A percentile compares a stretch with the other conserved stretches of the same genome.
These are phyloP conservation scores for Willowsia nigromaculata DNA, from an alignment of 2,888 invertebrate genomes.

Conservation along the genomic window DNA sequence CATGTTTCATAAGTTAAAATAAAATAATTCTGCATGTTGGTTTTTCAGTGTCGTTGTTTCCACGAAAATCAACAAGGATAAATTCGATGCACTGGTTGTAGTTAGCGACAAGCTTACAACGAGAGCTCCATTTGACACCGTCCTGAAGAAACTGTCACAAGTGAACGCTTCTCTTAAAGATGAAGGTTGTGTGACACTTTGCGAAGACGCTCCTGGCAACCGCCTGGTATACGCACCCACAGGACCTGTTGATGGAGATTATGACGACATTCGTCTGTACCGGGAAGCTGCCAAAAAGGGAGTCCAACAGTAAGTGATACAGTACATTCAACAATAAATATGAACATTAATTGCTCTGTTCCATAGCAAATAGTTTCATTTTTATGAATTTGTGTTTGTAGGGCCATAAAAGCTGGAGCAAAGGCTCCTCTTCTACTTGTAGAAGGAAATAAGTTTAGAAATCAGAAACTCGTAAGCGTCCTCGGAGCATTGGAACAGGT, in stretches of 20 bases:
- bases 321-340: too few relatives aligned
- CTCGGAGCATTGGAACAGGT: constrained; percentile 93
- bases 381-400: too few relatives aligned
- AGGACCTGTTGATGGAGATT: constrained; percentile 88
- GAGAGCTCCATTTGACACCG: constrained; percentile 15
- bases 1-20: too few relatives aligned
- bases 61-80: not conserved
- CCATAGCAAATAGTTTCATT: too few relatives aligned
- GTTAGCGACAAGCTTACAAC: not conserved
- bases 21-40: too few relatives aligned
- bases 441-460: constrained; percentile 85
- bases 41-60: not conserved
- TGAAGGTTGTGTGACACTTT: constrained; percentile 83
- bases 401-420: constrained; percentile 91
- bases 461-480: constrained; percentile 89
- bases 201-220: constrained; percentile 84
- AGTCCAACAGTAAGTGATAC: too few relatives aligned
- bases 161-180: constrained; percentile 81
- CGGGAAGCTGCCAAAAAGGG: constrained; percentile 89
- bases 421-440: constrained; percentile 89
- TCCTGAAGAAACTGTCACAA: constrained; percentile 79
- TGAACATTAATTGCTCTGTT: too few relatives aligned
- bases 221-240: constrained; percentile 88
- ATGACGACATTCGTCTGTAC: constrained; percentile 88
- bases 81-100: constrained; percentile 49